Evolutionary conservation across 2,113 vertebrate genomes (phyloP), one percentile per base, ranked within the genome.

Genomic region (Pachycephala philippinensis): DNA sequence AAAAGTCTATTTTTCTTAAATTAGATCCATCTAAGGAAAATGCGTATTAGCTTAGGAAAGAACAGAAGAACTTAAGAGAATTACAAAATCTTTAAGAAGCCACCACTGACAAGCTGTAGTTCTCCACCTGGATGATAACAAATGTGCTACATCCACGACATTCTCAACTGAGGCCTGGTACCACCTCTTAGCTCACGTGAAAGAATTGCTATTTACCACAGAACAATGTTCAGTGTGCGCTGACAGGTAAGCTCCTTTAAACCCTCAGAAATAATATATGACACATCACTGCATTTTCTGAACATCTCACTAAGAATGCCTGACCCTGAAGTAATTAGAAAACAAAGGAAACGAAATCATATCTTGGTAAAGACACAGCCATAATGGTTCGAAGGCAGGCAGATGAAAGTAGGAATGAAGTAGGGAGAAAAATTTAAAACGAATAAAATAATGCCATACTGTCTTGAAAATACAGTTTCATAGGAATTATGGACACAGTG

Each of bases 1-100:
- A 90, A 53, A 94, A 71, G n/a, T 60, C n/a, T 77, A 49, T 69
- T 96, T 83, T 87, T 63, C 83, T 95, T 90, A 90, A 88, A 95
- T 90, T 54, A 86, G 47, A 95, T 87, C 39, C 59, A 53, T 52
- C 54, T 82, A 42, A 66, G 47, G 49, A 93, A 93, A 78, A 82
- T 45, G 20, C 11, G 2, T 77, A 66, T 90, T 52, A 89, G 21
- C 77, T 95, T 76, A 72, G 71, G 39, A 69, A 69, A 81, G 56
- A 90, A 82, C 24, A 81, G 60, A 86, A 87, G 50, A 89, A 90
- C 27, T 64, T 66, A 83, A 84, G 1, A 64, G 68, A 81, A 77
- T 31, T 83, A 47, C 15, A 68, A 71, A 95, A 91, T 77, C 80
- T 74, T n/a, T 94, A 97, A 97, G 74, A 69, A 95, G 39, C 20